These are phyloP conservation scores for Heliocidaris erythrogramma DNA, from an alignment of 35 echinoderm and acorn worm genomes.

Conservation along the genomic window DNA sequence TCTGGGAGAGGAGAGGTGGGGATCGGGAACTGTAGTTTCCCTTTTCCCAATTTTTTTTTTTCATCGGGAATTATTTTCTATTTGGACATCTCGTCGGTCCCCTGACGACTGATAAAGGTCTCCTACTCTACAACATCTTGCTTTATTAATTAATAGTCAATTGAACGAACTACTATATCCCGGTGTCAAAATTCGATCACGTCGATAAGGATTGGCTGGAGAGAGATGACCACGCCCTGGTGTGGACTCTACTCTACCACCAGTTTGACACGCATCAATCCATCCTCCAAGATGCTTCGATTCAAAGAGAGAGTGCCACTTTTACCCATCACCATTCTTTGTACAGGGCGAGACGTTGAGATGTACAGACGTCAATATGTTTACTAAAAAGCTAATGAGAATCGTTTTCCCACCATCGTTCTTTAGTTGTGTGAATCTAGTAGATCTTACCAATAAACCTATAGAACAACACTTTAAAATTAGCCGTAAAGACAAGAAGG, in stretches of 20 bases:
- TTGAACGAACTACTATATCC: too few species aligned
- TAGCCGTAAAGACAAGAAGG: neutral
- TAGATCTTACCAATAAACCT: neutral
- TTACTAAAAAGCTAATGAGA: neutral
- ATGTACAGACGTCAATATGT: neutral
- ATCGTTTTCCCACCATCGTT: neutral
- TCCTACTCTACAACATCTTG: too few species aligned
- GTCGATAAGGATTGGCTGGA: neutral
- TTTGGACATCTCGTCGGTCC: too few species aligned
- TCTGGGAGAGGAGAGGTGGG: too few species aligned
- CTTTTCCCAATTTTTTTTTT: too few species aligned
- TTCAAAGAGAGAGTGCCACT: neutral
- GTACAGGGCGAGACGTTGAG: neutral
- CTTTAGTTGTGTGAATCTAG: neutral
- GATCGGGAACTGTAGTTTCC: too few species aligned
- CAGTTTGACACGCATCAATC: neutral
- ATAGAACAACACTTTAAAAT: neutral
- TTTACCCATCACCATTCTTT: neutral
- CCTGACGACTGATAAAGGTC: too few species aligned
- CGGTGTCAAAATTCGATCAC: too few species aligned
- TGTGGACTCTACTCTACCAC: neutral
- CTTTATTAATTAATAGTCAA: too few species aligned
- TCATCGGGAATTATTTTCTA: too few species aligned
- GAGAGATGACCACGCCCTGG: neutral
- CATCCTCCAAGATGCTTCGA: neutral